These are phyloP conservation scores for Latrodectus elegans DNA, from an alignment of 2,888 invertebrate genomes.

Conservation along the genomic window DNA sequence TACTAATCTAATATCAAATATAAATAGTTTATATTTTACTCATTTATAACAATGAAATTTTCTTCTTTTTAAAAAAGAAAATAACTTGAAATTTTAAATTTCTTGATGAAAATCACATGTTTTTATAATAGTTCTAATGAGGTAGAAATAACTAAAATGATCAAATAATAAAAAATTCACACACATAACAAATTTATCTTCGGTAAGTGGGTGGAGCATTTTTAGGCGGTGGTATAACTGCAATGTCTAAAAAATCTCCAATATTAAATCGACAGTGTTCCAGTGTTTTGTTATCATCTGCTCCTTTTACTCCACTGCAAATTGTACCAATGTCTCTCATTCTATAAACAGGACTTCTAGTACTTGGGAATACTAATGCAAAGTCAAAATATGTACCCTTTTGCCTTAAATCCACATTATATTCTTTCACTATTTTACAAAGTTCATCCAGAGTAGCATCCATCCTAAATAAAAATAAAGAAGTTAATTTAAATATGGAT, in stretches of 20 bases:
- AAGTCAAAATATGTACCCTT: slow-evolving; percentile 99
- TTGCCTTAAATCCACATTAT: slow-evolving; percentile 95
- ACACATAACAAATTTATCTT: too few relatives aligned
- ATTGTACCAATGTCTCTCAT: slow-evolving; percentile 96
- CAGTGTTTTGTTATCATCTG: slow-evolving; percentile 95
- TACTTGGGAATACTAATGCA: slow-evolving; percentile 81
- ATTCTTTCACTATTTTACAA: slow-evolving; percentile 95
- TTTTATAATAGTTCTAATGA: too few relatives aligned
- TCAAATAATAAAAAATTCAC: too few relatives aligned
- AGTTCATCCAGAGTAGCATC: slow-evolving; percentile 97
- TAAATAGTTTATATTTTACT: too few relatives aligned
- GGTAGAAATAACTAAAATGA: too few relatives aligned
- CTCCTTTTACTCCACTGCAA: slow-evolving; percentile 91
- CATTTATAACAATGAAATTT: too few relatives aligned
- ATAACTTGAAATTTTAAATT: too few relatives aligned
- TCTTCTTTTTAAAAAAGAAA: too few relatives aligned
- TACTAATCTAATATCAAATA: too few relatives aligned
- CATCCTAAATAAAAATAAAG: slow-evolving; percentile 76
- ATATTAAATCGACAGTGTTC: slow-evolving; percentile 85
- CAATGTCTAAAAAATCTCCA: slow-evolving; percentile 98
- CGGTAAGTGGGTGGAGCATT: too few relatives aligned
- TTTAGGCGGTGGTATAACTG: slow-evolving; percentile 79
- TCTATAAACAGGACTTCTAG: slow-evolving; percentile 84
- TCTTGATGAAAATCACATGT: too few relatives aligned
- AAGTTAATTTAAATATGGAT: neutral